These are phyloP conservation scores for Orthosia cruda DNA, from an alignment of 2,888 invertebrate species.

Conservation along the genomic window DNA sequence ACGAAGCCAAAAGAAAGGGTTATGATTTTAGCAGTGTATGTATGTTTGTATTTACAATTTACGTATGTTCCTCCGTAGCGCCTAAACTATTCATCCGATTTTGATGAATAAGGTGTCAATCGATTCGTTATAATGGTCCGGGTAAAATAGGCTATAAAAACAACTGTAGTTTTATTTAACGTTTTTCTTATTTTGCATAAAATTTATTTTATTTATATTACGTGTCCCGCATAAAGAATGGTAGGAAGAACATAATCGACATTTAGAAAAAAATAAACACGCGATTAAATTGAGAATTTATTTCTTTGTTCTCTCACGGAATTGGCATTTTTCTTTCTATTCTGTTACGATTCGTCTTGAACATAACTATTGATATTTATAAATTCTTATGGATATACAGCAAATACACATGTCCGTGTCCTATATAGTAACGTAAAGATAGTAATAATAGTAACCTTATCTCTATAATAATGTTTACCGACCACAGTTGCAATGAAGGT, in stretches of 20 bases:
- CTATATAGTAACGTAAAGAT: background rate
- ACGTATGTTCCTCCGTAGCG: no score
- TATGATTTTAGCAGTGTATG: no score
- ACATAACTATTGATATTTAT: conserved; percentile 1
- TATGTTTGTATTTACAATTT: no score
- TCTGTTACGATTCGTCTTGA: background rate
- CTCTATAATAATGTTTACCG: conserved; percentile 16
- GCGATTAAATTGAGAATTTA: background rate
- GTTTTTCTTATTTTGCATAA: no score
- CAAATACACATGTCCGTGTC: background rate
- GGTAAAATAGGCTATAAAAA: no score
- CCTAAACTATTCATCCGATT: no score
- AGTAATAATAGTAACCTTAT: conserved; percentile 33
- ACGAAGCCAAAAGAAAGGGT: no score
- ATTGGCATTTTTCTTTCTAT: background rate
- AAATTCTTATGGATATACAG: no score
- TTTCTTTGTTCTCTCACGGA: background rate
- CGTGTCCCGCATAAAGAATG: background rate
- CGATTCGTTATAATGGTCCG: no score
- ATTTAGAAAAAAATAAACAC: conserved; percentile 1
- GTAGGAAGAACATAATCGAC: background rate
- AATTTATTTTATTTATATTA: background rate
- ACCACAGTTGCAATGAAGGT: conserved; percentile 20
- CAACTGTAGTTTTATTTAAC: no score
- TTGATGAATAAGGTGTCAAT: no score